Conservation (phyloP, 2,888 invertebrate species). For the Cremastobaeus sp. region DNA sequence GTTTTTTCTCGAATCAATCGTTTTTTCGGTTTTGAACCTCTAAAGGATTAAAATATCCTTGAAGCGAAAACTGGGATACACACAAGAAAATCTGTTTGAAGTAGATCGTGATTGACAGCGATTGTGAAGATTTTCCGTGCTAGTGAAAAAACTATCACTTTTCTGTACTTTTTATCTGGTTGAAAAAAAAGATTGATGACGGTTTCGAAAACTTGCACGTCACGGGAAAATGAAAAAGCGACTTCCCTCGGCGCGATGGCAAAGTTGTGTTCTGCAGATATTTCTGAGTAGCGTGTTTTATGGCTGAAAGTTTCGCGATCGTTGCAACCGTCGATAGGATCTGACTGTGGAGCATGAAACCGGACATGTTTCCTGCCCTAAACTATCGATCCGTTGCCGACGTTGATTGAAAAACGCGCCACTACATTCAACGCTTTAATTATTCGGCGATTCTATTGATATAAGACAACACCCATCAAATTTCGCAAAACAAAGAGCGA, state of each 20-base stretch:
- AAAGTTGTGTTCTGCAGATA: constrained; percentile 22
- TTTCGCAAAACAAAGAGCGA: neutral
- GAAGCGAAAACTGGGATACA: too few species aligned
- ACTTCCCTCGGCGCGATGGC: constrained; percentile 11
- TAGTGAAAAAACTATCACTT: too few species aligned
- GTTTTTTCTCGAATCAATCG: too few species aligned
- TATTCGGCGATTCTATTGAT: constrained; percentile 19
- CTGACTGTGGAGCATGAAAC: constrained; percentile 36
- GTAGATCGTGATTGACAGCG: too few species aligned
- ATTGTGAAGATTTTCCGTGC: too few species aligned
- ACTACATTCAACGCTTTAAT: constrained; percentile 50
- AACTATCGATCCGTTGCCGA: constrained; percentile 49
- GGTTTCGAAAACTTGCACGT: too few species aligned
- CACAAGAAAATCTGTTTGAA: too few species aligned
- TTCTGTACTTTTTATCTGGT: too few species aligned
- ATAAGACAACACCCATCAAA: constrained; percentile 25
- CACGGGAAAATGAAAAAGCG: constrained; percentile 9
- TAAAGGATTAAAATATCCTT: too few species aligned
- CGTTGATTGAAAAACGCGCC: constrained; percentile 48
- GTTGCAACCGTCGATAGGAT: constrained; percentile 38
- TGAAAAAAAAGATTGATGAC: too few species aligned
- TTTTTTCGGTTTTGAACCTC: too few species aligned
- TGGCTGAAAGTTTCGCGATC: constrained; percentile 19
- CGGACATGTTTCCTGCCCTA: constrained; percentile 47
- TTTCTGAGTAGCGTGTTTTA: constrained; percentile 29